Conservation (phyloP, 2,797 vertebrate species). For the Cyprinella venusta region DNA sequence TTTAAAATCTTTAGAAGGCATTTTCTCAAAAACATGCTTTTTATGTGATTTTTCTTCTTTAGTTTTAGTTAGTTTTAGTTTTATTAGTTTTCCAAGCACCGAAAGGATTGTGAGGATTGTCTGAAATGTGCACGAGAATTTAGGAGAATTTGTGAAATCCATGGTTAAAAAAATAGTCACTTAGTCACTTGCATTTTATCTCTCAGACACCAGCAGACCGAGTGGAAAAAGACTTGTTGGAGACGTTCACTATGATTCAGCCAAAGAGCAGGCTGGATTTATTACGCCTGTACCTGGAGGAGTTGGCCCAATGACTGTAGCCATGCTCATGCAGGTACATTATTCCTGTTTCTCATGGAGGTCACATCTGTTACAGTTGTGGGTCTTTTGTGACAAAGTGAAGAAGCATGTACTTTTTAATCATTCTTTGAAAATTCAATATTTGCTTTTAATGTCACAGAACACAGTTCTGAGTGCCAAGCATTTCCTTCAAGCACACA, state of each 20-base stretch:
- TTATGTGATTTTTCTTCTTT: neutral
- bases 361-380: no score
- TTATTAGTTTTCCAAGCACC: neutral
- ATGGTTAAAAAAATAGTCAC: neutral
- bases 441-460: conserved; percentile 69
- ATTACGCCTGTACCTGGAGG: conserved; percentile 98
- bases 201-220: conserved; percentile 85
- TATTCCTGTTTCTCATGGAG: neutral
- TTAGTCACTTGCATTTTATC: neutral
- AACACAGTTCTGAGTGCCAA: conserved; percentile 94
- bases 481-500: conserved; percentile 84
- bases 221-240: conserved; percentile 91
- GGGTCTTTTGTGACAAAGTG: neutral
- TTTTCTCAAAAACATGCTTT: neutral
- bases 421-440: neutral
- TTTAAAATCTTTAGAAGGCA: neutral
- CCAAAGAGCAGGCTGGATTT: conserved; percentile 87
- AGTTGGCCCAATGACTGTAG: conserved; percentile 98
- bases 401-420: neutral
- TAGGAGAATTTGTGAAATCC: neutral
- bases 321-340: conserved; percentile 95
- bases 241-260: conserved; percentile 87
- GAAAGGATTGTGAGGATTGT: neutral
- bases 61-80: no score
- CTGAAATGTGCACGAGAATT: neutral